Percentiles rank a stretch among this genome's conserved stretches.
These are phyloP conservation scores for Melanotaenia nigrans DNA, from an alignment of 2,797 vertebrate genomes.

Conservation along the genomic window DNA sequence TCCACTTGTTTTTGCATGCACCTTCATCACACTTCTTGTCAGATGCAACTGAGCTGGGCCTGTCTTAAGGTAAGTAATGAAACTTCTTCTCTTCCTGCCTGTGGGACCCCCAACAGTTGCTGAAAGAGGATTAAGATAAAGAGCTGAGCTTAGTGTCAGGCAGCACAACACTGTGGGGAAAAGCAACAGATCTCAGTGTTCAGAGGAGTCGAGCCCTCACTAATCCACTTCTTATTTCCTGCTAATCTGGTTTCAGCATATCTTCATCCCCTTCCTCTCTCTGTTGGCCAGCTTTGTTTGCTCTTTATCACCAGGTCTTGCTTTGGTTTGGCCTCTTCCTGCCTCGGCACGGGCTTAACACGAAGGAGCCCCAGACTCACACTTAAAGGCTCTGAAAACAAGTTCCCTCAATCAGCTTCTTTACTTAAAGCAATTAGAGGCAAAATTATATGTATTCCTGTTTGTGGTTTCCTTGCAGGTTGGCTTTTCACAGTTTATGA, in stretches of 20 bases:
- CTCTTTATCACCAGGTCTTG: constrained; percentile 63
- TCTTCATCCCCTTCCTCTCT: constrained; percentile 76
- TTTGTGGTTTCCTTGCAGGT: not conserved
- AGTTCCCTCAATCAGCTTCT: constrained; percentile 16
- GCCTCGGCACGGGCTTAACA: constrained; percentile 28
- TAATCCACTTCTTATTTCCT: constrained; percentile 82
- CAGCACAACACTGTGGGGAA: constrained; percentile 66
- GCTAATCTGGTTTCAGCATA: constrained; percentile 80
- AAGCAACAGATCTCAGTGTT: constrained; percentile 77
- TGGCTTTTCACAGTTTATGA: not conserved
- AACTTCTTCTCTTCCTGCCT: constrained; percentile 73
- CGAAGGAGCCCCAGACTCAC: constrained; percentile 22
- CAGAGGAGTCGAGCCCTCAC: constrained; percentile 70
- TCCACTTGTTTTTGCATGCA: constrained; percentile 27
- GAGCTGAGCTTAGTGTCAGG: constrained; percentile 79
- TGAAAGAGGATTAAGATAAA: constrained; percentile 82
- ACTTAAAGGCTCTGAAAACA: constrained; percentile 33
- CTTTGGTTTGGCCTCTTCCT: constrained; percentile 66
- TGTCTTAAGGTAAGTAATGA: constrained; percentile 57
- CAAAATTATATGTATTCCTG: not conserved
- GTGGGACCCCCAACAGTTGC: constrained; percentile 62
- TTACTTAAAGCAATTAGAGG: not conserved
- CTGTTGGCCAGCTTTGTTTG: constrained; percentile 67
- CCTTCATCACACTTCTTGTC: constrained; percentile 20
- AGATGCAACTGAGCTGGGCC: constrained; percentile 21